Base-by-base conservation (phyloP, 2,888 invertebrate genomes). In the Digitonthophagus gazella region DNA sequence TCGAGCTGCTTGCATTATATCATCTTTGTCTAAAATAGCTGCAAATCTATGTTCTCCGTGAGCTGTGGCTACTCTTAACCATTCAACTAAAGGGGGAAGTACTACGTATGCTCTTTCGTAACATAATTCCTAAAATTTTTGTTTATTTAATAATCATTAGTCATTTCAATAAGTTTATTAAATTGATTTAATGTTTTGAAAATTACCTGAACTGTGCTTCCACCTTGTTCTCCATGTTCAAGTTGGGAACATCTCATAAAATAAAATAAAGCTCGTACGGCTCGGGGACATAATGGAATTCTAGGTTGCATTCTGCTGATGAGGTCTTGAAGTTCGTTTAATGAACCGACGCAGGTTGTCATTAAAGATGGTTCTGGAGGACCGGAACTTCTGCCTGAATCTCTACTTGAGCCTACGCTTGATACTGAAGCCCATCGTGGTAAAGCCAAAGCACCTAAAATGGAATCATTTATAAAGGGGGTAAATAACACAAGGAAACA, bases 221-320 rank as follows among this genome's bases (percentile, higher is more conserved):
- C 76, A 2, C 77, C 77, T 73, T 81, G 78, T 75, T 79, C 81
- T 19, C 80, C 82, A 75, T 78, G 83, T 73, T 80, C 81, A 74
- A 91, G 87, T 86, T 93, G 95, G 0, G 95, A 94, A 82, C 96
- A 96, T 63, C 95, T 85, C 95, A 96, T 95, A 80, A 95, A 96
- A 82, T 96, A 95, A 82, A 95, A 96, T 1, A 96, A 85, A 0
- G 94, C 90, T 64, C 91, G 89, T 63, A 95, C 86, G 0, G 95
- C 95, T 56, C 90, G 89, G 85, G 67, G 89, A 85, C 72, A 92
- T 81, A 74, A 81, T 75, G 78, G 85, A 75, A 75, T 83, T 68
- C 80, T 87, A 77, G 79, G 86, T 78, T 81, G 85, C 82, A 78
- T 87, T 71, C 90, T 86, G 16, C 88, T 85, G 58, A 93, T 87